These are phyloP conservation scores for Caenorhabditis imperialis DNA, from an alignment of 2,888 invertebrate genomes.

Conservation along the genomic window DNA sequence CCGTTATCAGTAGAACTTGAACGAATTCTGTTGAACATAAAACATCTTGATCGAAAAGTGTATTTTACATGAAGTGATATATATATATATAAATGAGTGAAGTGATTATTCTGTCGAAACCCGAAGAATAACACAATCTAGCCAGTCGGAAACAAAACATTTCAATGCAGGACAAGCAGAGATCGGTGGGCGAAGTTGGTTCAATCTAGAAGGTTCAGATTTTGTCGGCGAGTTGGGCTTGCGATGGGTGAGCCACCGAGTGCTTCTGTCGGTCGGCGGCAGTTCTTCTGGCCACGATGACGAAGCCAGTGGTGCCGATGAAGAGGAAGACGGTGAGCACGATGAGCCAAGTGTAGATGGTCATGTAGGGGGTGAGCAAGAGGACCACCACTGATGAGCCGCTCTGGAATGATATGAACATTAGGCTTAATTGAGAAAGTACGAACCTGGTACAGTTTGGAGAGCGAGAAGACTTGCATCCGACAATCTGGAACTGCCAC, in stretches of 20 bases:
- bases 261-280: constrained; percentile 36
- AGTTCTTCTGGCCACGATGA: constrained; percentile 51
- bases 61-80: no score
- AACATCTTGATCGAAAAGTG: no score
- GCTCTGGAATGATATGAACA: no score
- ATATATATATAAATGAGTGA: no score
- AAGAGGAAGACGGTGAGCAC: constrained; percentile 55
- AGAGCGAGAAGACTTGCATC: constrained; percentile 63
- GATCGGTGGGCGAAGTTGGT: neutral
- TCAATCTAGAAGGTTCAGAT: constrained; percentile 12
- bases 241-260: constrained; percentile 44
- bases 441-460: constrained; percentile 63
- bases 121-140: neutral
- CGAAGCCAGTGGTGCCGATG: constrained; percentile 54
- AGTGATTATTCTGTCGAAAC: neutral
- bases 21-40: no score
- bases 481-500: constrained; percentile 60
- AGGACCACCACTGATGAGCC: constrained; percentile 57
- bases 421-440: neutral
- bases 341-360: constrained; percentile 52
- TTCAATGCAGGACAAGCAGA: constrained; percentile 1
- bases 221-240: constrained; percentile 54
- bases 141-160: neutral
- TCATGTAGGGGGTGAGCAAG: constrained; percentile 60
- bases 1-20: no score